Percentiles rank a stretch among this genome's conserved stretches.
Evolutionary conservation across 1,140 invertebrate species (phyloP).

Genomic region (Listronotus oregonensis): DNA sequence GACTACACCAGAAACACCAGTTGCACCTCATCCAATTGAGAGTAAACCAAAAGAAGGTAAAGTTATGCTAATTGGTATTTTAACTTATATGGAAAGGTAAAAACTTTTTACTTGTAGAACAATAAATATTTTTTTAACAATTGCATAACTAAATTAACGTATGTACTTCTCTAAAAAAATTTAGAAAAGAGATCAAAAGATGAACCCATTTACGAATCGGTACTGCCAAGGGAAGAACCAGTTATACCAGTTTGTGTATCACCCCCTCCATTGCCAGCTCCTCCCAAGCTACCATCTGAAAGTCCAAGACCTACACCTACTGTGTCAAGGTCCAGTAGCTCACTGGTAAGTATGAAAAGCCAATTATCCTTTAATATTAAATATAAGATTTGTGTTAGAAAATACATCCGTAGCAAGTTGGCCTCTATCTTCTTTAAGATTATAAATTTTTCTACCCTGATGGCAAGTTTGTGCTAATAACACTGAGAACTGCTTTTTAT

Average conservation of each 20-base stretch:
- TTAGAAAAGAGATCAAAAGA: constrained; percentile 57
- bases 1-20: constrained; percentile 46
- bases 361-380: too few relatives aligned
- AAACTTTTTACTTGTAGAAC: not conserved
- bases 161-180: too few relatives aligned
- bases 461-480: too few relatives aligned
- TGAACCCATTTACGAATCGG: constrained; percentile 85
- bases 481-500: too few relatives aligned
- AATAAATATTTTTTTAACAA: not conserved
- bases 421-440: too few relatives aligned
- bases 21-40: constrained; percentile 50
- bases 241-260: constrained; percentile 54
- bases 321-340: constrained; percentile 47
- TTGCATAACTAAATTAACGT: too few relatives aligned
- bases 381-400: too few relatives aligned
- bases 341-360: constrained; percentile 40
- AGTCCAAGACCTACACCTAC: constrained; percentile 57
- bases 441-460: too few relatives aligned
- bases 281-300: constrained; percentile 55
- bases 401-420: too few relatives aligned
- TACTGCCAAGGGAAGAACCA: constrained; percentile 70
- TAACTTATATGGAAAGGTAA: not conserved
- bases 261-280: constrained; percentile 61
- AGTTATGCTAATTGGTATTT: too few relatives aligned
- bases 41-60: constrained; percentile 19